A percentile compares a stretch with the other conserved stretches of the same genome.
Evolutionary conservation across 2,888 invertebrate genomes (phyloP).

Genomic region (Globia sparganii): DNA sequence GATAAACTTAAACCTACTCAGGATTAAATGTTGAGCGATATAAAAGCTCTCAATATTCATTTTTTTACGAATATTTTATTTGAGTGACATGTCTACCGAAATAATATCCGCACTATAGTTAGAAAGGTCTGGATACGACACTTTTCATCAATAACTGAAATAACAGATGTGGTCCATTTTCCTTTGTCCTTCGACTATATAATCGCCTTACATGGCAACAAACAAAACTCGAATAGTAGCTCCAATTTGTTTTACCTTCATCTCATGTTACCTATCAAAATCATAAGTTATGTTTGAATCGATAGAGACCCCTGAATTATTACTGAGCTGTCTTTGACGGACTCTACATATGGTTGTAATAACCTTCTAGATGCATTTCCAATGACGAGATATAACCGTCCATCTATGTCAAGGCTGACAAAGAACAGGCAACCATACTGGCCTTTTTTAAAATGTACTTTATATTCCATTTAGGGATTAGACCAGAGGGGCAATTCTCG

Average conservation of each 20-base stretch:
- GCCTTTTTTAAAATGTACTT: neutral
- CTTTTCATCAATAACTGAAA: slow-evolving; percentile 38
- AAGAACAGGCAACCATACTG: neutral
- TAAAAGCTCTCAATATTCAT: neutral
- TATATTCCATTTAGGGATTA: slow-evolving; percentile 1
- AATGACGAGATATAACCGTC: neutral
- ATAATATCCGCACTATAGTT: slow-evolving; percentile 5
- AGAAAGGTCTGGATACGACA: slow-evolving; percentile 32
- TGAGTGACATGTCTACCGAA: slow-evolving; percentile 1
- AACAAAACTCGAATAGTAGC: neutral
- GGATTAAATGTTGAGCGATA: too few species aligned
- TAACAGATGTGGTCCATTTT: slow-evolving; percentile 34
- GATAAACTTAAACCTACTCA: too few species aligned
- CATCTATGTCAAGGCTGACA: neutral
- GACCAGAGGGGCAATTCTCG: too few species aligned
- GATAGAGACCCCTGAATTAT: neutral
- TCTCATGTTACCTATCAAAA: slow-evolving; percentile 34
- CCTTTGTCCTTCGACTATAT: slow-evolving; percentile 30
- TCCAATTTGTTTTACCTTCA: slow-evolving; percentile 39
- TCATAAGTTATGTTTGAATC: slow-evolving; percentile 5
- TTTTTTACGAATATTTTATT: slow-evolving; percentile 17
- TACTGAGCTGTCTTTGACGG: neutral
- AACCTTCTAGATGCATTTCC: slow-evolving; percentile 20
- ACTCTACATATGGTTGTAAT: neutral
- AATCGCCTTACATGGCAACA: slow-evolving; percentile 32